Base-by-base conservation (phyloP, 53 echinoderm and acorn worm species). In the Henricia sp. region DNA sequence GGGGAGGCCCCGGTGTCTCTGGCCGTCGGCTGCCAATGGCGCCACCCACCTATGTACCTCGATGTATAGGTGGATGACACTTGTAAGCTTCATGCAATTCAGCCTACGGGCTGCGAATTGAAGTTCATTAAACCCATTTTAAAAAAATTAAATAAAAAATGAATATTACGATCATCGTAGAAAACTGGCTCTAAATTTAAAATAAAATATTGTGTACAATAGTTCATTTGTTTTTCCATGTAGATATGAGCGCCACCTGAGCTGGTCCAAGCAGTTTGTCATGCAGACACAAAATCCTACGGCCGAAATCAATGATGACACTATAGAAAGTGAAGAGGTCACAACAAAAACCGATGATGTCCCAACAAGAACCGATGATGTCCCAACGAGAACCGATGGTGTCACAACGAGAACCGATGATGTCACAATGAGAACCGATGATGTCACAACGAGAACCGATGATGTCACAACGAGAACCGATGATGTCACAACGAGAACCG, bases 181-280 rank as follows among this genome's bases (percentile, higher is more conserved):
- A n/a, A n/a, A n/a, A n/a, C n/a, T n/a, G n/a, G n/a, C n/a, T n/a
- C n/a, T n/a, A n/a, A n/a, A n/a, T n/a, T n/a, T n/a, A n/a, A n/a
- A n/a, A n/a, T n/a, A n/a, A n/a, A n/a, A n/a, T n/a, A n/a, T n/a
- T n/a, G n/a, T n/a, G n/a, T n/a, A n/a, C n/a, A n/a, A n/a, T n/a
- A n/a, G n/a, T n/a, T n/a, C n/a, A n/a, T 53, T 29, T 27, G 23
- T 39, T 51, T 35, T 54, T 23, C 25, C 13, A 38, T 13, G 10
- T 37, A 96, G 96, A 60, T 96, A 96, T 87, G 91, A 93, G 60
- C 77, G 93, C 20, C 96, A 94, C 65, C 66, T 96, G 52, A 74
- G 73, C 1, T 96, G 96, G 96, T 83, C 80, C 16, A 89, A 85
- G 56, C 89, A 89, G 60, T 71, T 90, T 28, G 74, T 60, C 48